Conservation (phyloP, 2,797 vertebrate species). For the Phylloscopus collybita region DNA sequence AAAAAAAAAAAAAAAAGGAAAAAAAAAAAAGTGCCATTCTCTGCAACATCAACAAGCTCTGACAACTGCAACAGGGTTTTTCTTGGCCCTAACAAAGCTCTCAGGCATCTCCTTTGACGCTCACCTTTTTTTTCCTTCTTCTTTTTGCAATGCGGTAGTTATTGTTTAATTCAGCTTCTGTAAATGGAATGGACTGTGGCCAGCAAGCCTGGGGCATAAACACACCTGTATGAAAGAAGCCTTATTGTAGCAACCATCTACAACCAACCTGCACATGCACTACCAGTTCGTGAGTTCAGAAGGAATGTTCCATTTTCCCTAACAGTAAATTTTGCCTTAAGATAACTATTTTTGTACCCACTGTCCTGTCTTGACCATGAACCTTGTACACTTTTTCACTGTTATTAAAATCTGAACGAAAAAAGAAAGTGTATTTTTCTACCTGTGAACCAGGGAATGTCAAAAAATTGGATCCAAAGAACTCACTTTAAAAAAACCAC, state of each 20-base stretch:
- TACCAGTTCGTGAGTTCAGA: slow-evolving; percentile 80
- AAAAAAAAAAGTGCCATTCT: slow-evolving; percentile 81
- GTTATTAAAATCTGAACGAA: slow-evolving; percentile 75
- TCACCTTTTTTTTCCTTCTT: slow-evolving; percentile 78
- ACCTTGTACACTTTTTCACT: slow-evolving; percentile 75
- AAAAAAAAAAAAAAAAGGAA: slow-evolving; percentile 81
- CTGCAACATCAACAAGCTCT: slow-evolving; percentile 98
- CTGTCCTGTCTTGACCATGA: slow-evolving; percentile 76
- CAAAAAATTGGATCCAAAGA: slow-evolving; percentile 40
- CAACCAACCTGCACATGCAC: slow-evolving; percentile 86
- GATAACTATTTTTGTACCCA: slow-evolving; percentile 77
- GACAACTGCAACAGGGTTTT: slow-evolving; percentile 95
- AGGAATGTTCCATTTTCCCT: slow-evolving; percentile 78
- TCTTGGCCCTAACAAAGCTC: slow-evolving; percentile 94
- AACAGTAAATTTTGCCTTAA: slow-evolving; percentile 83
- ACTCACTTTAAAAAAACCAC: slow-evolving; percentile 14
- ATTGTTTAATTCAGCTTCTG: slow-evolving; percentile 98
- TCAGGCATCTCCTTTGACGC: slow-evolving; percentile 94
- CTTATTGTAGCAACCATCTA: slow-evolving; percentile 90
- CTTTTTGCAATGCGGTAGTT: slow-evolving; percentile 94
- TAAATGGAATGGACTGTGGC: slow-evolving; percentile 97
- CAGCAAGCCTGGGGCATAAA: slow-evolving; percentile 97
- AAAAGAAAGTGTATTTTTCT: slow-evolving; percentile 47
- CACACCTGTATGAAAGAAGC: slow-evolving; percentile 98
- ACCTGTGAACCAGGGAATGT: slow-evolving; percentile 57